A percentile compares a stretch with the other conserved stretches of the same genome.
phyloP scores from a whole-genome alignment of 2,797 vertebrate genomes.

The Poecilia velifera region DNA sequence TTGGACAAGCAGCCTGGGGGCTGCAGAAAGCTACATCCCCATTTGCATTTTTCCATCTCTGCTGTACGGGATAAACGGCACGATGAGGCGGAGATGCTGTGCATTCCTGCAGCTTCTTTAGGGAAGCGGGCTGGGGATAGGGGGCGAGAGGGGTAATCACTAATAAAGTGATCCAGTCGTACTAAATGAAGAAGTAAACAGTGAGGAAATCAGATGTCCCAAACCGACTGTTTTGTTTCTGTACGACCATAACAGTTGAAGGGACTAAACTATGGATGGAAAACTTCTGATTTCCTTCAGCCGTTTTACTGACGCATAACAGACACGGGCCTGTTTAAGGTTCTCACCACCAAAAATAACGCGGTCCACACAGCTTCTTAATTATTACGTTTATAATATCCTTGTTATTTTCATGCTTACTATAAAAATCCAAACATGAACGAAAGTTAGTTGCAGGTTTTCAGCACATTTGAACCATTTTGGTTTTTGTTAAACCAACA shows the following conservation, averaged over 20 bases:
- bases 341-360: not conserved
- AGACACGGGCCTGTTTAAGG: not conserved
- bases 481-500: not conserved
- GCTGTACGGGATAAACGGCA: constrained; percentile 78
- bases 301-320: not conserved
- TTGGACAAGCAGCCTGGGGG: constrained; percentile 84
- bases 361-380: not conserved
- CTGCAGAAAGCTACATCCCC: constrained; percentile 68
- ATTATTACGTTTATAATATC: not conserved
- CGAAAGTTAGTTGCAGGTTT: not conserved
- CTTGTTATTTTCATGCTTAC: not conserved
- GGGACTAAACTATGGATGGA: not conserved
- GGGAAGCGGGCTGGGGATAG: constrained; percentile 2
- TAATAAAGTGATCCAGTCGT: constrained; percentile 77
- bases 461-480: not conserved
- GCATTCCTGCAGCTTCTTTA: constrained; percentile 75
- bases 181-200: constrained; percentile 75
- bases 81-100: constrained; percentile 74
- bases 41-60: constrained; percentile 84
- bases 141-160: constrained; percentile 68
- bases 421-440: not conserved
- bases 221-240: constrained; percentile 18
- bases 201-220: constrained; percentile 77
- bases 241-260: not conserved
- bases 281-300: constrained; percentile 47